These are phyloP conservation scores for Drosophila persimilis DNA, from an alignment of 1,140 invertebrate genomes.

Conservation along the genomic window DNA sequence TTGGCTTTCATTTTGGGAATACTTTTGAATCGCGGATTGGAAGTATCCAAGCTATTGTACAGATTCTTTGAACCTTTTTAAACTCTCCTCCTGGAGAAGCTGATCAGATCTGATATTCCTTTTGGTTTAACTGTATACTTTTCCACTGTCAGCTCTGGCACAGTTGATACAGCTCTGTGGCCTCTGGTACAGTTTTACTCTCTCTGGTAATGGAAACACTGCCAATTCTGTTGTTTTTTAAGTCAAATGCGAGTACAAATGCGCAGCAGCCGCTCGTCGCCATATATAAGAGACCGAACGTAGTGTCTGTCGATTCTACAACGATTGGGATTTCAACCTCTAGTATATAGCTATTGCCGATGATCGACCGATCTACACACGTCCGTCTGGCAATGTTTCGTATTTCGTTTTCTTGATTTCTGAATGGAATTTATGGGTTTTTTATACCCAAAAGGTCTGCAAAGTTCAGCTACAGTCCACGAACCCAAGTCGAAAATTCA, in stretches of 20 bases:
- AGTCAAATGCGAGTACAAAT: conserved; percentile 48
- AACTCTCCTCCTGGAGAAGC: not conserved
- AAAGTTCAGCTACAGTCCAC: conserved; percentile 51
- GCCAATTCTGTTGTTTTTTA: conserved; percentile 45
- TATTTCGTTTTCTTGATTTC: conserved; percentile 14
- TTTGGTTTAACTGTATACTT: not conserved
- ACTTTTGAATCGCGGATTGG: conserved; percentile 2
- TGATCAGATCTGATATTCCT: not conserved
- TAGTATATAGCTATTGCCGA: conserved; percentile 39
- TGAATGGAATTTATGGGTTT: conserved; percentile 47
- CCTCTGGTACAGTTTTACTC: conserved; percentile 36
- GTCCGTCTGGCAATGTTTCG: conserved; percentile 17
- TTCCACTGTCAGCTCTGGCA: conserved; percentile 49
- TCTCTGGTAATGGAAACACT: conserved; percentile 37
- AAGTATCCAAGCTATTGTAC: not conserved
- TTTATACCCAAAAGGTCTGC: conserved; percentile 42
- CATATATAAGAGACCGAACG: conserved; percentile 47
- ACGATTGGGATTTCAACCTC: conserved; percentile 30
- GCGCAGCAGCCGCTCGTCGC: conserved; percentile 65
- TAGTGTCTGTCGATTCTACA: conserved; percentile 28
- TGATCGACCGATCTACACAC: conserved; percentile 21
- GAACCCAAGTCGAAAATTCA: conserved; percentile 30
- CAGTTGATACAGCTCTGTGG: conserved; percentile 4
- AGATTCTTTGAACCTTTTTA: not conserved
- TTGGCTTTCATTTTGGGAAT: conserved; percentile 38